Evolutionary conservation across 2,797 vertebrate species (phyloP), one percentile per base, ranked within the genome.

Genomic region (Megaceryle alcyon): DNA sequence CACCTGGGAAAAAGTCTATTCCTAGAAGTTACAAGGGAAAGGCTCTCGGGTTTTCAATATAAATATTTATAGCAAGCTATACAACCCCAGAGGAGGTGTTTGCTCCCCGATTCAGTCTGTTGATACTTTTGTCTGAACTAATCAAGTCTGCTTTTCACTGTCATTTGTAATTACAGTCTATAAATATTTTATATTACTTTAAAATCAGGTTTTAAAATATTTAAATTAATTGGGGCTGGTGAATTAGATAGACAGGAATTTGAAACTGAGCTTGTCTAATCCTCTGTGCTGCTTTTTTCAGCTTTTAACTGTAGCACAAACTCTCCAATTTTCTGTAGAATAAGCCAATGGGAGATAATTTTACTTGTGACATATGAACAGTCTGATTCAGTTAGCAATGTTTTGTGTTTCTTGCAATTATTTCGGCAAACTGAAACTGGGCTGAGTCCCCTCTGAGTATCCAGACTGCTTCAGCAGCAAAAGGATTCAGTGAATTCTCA

Each of bases 161-260:
- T 88, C 73, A 66, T 96, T 82, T 43, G 63, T 75, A 94, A 95
- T 95, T 82, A 68, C 21, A 72, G 80, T 54, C 70, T 44, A 90
- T 92, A 94, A 94, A 97, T 96, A 91, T 79, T 91, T 97, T 90
- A 96, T 80, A 84, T 93, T 69, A 85, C 82, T 96, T 96, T 88
- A 94, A 93, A 94, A 90, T 78, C 80, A 37, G 28, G n/a, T 81
- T 95, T 82, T 86, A 70, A 96, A 96, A 92, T 94, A 96, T 90
- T 95, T 70, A 93, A 93, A 97, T 94, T 95, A 94, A 94, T 88
- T 84, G 2, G 37, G 28, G 15, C 20, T 70, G 80, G 35, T 90
- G 73, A 94, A 88, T 94, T 93, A 68, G 64, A 73, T 77, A 96
- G 71, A 64, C 75, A 63, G 51, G 20, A 94, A 81, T 85, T 79